Conservation (phyloP, 2,113 vertebrate genomes). For the Struthidea cinerea region DNA sequence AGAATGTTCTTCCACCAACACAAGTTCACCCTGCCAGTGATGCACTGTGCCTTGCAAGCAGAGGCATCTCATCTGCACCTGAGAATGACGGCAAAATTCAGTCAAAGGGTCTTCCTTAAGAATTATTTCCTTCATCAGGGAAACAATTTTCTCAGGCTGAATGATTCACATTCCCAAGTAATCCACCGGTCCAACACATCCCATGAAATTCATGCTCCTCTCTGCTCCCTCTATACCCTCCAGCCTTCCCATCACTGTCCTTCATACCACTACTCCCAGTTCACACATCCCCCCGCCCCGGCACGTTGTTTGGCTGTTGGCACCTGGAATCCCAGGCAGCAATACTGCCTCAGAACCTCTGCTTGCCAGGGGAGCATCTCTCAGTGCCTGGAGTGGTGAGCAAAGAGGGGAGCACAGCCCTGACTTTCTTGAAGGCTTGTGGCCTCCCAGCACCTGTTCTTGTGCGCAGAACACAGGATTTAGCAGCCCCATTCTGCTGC, state of each 20-base stretch:
- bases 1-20: not conserved
- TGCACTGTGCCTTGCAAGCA: not conserved
- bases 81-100: not conserved
- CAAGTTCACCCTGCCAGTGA: not conserved
- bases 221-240: not conserved
- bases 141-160: not conserved
- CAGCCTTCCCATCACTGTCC: not conserved
- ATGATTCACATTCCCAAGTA: accelerated
- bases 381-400: not conserved
- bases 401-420: not conserved
- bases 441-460: not conserved
- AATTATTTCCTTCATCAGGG: not conserved
- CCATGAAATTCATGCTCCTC: not conserved
- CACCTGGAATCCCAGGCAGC: not conserved
- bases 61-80: not conserved
- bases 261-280: not conserved
- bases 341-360: not conserved
- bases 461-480: not conserved
- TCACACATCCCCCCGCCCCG: accelerated
- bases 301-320: not conserved
- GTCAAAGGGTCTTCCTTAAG: not conserved
- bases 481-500: not conserved
- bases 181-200: not conserved
- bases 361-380: accelerated
- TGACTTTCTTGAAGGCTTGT: not conserved